These are phyloP conservation scores for Ceratosolen solmsi DNA, from an alignment of 1,140 invertebrate species.

Conservation along the genomic window DNA sequence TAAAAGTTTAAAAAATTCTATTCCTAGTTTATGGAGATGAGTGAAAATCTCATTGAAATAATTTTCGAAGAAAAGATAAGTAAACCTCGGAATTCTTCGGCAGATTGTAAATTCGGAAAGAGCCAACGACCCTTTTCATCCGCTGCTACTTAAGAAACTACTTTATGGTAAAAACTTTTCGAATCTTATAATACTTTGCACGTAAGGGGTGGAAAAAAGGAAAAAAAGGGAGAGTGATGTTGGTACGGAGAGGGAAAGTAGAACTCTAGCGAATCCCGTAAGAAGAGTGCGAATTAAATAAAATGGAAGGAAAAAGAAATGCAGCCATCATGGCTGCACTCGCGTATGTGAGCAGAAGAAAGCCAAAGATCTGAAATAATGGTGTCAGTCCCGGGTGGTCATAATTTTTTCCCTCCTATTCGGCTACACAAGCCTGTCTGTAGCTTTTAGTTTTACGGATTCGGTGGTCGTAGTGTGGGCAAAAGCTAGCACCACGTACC, in stretches of 20 bases:
- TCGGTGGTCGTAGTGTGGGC: no score
- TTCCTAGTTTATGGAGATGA: neutral
- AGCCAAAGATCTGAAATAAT: slow-evolving; percentile 23
- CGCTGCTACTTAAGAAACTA: slow-evolving; percentile 18
- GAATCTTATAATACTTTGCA: slow-evolving; percentile 35
- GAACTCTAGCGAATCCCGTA: neutral
- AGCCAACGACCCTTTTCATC: slow-evolving; percentile 1
- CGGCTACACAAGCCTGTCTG: neutral
- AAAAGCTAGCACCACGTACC: neutral
- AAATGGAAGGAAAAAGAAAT: neutral
- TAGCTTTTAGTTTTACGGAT: slow-evolving; percentile 34
- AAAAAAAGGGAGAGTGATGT: neutral
- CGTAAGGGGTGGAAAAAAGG: neutral
- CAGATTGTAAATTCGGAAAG: slow-evolving; percentile 38
- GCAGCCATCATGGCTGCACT: neutral
- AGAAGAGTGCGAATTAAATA: neutral
- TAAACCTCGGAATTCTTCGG: slow-evolving; percentile 30
- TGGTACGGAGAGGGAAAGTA: neutral
- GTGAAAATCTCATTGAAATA: slow-evolving; percentile 14
- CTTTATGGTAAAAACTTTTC: slow-evolving; percentile 46
- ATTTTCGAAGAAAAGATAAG: slow-evolving; percentile 9
- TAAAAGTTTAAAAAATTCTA: neutral
- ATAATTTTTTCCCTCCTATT: slow-evolving; percentile 6
- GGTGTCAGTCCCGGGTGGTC: slow-evolving; percentile 9
- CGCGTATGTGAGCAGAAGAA: neutral